These are phyloP conservation scores for Rhabdophis nuchalis DNA, from an alignment of 2,797 vertebrate species.

Conservation along the genomic window DNA sequence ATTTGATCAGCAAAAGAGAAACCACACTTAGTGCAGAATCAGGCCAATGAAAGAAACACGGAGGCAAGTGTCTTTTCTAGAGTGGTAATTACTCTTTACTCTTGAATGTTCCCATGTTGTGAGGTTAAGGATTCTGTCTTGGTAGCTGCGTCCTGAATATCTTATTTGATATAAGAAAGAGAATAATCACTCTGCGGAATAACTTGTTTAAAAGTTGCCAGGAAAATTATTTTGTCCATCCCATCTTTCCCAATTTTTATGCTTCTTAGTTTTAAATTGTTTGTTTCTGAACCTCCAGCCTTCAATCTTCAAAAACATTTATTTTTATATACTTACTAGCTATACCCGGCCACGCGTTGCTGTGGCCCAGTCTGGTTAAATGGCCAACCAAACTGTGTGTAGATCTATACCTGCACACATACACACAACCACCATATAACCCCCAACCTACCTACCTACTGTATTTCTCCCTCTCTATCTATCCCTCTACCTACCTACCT, in stretches of 20 bases:
- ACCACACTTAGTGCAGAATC: slow-evolving; percentile 25
- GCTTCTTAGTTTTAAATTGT: neutral
- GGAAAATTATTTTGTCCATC: neutral
- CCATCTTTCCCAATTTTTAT: neutral
- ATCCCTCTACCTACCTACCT: too few relatives aligned
- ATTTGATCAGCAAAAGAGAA: slow-evolving; percentile 49
- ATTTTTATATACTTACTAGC: neutral
- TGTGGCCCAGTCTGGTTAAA: too few relatives aligned
- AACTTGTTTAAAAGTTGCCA: neutral
- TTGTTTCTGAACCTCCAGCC: neutral
- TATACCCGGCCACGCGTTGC: too few relatives aligned
- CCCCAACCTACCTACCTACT: too few relatives aligned
- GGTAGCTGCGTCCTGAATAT: neutral
- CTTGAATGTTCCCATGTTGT: neutral
- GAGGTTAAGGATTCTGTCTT: neutral
- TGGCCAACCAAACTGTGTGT: too few relatives aligned
- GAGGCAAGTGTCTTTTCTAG: neutral
- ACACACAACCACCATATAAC: too few relatives aligned
- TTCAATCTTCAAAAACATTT: neutral
- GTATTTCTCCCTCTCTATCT: too few relatives aligned
- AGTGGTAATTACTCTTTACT: neutral
- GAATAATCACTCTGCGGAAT: neutral
- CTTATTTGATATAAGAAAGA: neutral
- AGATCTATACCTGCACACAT: too few relatives aligned
- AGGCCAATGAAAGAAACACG: neutral